Percentiles rank a stretch among this genome's conserved stretches.
phyloP scores from a whole-genome alignment of 2,797 vertebrate species.

The Melanotaenia boesemani region DNA sequence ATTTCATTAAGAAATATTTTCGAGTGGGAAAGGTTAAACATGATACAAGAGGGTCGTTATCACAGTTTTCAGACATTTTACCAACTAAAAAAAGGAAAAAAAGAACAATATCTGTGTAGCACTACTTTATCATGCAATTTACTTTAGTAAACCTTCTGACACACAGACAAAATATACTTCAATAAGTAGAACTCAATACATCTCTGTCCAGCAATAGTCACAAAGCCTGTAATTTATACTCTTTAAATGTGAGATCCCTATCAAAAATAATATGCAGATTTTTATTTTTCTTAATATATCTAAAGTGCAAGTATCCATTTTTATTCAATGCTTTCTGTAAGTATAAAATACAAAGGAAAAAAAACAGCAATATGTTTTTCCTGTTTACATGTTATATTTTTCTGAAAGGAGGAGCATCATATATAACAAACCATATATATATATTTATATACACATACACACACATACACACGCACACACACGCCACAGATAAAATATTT shows the following conservation, averaged over 20 bases:
- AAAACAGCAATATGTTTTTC: slow-evolving; percentile 86
- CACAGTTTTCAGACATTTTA: slow-evolving; percentile 88
- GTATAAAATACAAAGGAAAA: slow-evolving; percentile 89
- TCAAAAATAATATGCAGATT: slow-evolving; percentile 91
- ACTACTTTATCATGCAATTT: slow-evolving; percentile 89
- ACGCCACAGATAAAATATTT: slow-evolving; percentile 82
- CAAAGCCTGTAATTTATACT: slow-evolving; percentile 87
- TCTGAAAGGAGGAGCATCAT: slow-evolving; percentile 87
- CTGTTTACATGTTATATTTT: slow-evolving; percentile 85
- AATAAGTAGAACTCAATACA: slow-evolving; percentile 87
- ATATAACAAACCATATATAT: slow-evolving; percentile 87
- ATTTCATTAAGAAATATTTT: slow-evolving; percentile 81
- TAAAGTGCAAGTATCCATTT: slow-evolving; percentile 90
- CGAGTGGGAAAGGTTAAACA: slow-evolving; percentile 79
- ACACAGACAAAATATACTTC: slow-evolving; percentile 90
- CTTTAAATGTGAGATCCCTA: slow-evolving; percentile 88
- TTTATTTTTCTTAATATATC: slow-evolving; percentile 88
- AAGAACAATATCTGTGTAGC: slow-evolving; percentile 86
- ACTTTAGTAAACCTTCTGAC: slow-evolving; percentile 88
- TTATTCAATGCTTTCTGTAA: slow-evolving; percentile 89
- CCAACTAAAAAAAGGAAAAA: slow-evolving; percentile 77
- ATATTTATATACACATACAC: slow-evolving; percentile 51
- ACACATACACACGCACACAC: slow-evolving; percentile 60
- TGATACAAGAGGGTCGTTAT: slow-evolving; percentile 85
- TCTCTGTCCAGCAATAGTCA: slow-evolving; percentile 88